Percentiles rank a stretch among this genome's conserved stretches.
These are phyloP conservation scores for Rhyzopertha dominica DNA, from an alignment of 1,140 invertebrate species.

Conservation along the genomic window DNA sequence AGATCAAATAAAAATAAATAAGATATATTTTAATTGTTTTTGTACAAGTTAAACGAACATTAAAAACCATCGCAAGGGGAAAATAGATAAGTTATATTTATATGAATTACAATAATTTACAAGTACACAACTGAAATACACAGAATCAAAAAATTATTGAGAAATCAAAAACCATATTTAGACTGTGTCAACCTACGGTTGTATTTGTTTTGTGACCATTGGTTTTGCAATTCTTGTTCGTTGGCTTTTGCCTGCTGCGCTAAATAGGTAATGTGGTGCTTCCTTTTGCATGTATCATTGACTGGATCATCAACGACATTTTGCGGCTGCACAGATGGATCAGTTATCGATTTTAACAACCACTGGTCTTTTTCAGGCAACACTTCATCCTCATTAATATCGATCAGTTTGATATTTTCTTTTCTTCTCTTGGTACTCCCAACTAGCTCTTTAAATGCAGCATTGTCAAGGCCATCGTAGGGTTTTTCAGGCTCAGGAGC, in stretches of 20 bases:
- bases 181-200: conserved; percentile 78
- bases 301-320: conserved; percentile 57
- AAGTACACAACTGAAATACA: too few relatives aligned
- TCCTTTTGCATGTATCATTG: conserved; percentile 63
- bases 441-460: conserved; percentile 38
- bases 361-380: conserved; percentile 72
- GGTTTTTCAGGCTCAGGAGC: conserved; percentile 40
- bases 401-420: conserved; percentile 49
- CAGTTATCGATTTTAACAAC: conserved; percentile 75
- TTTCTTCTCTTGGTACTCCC: conserved; percentile 27
- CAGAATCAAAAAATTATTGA: too few relatives aligned
- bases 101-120: too few relatives aligned
- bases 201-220: conserved; percentile 84
- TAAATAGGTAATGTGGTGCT: conserved; percentile 95
- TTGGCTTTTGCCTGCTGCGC: conserved; percentile 86
- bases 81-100: too few relatives aligned
- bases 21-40: too few relatives aligned
- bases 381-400: conserved; percentile 79
- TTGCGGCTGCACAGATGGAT: conserved; percentile 52
- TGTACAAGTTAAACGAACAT: too few relatives aligned
- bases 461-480: conserved; percentile 41
- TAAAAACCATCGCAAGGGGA: too few relatives aligned
- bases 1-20: too few relatives aligned
- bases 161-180: conserved; percentile 80
- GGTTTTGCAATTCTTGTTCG: conserved; percentile 88